Evolutionary conservation across 1,140 invertebrate species (phyloP).

Genomic region (Bacillus rossius): DNA sequence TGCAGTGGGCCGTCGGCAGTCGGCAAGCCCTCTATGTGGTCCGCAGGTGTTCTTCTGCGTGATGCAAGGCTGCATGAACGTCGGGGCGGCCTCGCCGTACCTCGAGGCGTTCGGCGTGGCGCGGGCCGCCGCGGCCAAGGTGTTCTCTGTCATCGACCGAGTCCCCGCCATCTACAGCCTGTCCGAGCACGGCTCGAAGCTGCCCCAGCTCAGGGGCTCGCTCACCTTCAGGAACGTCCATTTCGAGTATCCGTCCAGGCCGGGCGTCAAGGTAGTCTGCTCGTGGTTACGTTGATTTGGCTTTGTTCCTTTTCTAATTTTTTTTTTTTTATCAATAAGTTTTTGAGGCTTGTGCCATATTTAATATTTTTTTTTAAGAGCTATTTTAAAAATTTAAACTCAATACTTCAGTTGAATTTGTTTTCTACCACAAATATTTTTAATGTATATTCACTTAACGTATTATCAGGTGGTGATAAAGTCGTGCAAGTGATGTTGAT

Average conservation of each 20-base stretch:
- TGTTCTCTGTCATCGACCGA: slow-evolving; percentile 53
- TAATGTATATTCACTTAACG: no score
- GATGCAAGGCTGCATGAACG: slow-evolving; percentile 50
- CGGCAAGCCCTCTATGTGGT: no score
- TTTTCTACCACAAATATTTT: no score
- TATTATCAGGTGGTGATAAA: no score
- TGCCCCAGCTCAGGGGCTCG: slow-evolving; percentile 38
- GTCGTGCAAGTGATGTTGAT: no score
- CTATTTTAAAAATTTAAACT: no score
- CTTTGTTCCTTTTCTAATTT: no score
- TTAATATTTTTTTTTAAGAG: not conserved
- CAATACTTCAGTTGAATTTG: not conserved
- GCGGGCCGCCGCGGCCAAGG: slow-evolving; percentile 48
- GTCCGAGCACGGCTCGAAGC: slow-evolving; percentile 41
- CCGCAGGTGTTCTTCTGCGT: slow-evolving; percentile 50
- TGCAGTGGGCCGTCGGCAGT: no score
- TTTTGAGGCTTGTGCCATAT: not conserved
- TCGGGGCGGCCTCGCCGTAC: slow-evolving; percentile 55
- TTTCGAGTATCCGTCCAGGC: slow-evolving; percentile 50
- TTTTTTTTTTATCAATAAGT: no score
- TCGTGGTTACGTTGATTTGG: not conserved
- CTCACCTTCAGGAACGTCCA: slow-evolving; percentile 45
- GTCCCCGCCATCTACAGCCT: slow-evolving; percentile 48
- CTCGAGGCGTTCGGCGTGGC: slow-evolving; percentile 38
- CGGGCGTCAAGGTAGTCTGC: slow-evolving; percentile 39